These are phyloP conservation scores for Cochlearius cochlearius DNA, from an alignment of 2,113 vertebrate species.

Conservation along the genomic window DNA sequence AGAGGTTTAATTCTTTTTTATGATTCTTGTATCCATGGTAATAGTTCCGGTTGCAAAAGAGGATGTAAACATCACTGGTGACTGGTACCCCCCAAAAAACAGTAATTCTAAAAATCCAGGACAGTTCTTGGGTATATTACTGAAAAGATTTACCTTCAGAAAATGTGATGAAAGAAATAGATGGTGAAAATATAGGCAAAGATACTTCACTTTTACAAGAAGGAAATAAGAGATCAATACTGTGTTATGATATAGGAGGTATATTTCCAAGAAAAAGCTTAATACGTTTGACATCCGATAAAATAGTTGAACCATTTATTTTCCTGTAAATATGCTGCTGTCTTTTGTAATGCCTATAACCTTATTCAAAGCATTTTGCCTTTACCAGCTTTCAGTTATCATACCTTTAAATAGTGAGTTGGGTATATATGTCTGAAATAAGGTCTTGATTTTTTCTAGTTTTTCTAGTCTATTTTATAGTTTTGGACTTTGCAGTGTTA, in stretches of 20 bases:
- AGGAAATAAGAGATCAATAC: background rate
- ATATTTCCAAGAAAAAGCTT: background rate
- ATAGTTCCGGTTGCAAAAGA: slow-evolving; percentile 17
- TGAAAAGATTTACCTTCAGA: background rate
- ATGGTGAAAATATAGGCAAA: background rate
- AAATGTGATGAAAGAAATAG: background rate
- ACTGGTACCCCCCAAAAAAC: background rate
- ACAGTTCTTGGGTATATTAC: background rate
- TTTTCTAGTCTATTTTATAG: background rate
- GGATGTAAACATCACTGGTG: background rate
- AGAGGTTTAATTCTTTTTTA: background rate
- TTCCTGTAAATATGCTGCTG: background rate
- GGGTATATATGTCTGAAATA: background rate
- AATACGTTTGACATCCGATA: background rate
- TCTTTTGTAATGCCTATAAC: background rate
- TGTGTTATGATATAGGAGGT: background rate
- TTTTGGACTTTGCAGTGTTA: background rate
- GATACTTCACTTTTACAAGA: background rate
- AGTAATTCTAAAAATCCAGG: background rate
- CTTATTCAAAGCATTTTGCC: background rate
- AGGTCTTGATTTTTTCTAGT: background rate
- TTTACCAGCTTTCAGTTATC: background rate
- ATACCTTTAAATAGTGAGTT: background rate
- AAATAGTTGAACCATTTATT: background rate
- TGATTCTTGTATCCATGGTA: background rate